Evolutionary conservation across 2,888 invertebrate species (phyloP), one percentile per base, ranked within the genome.

Genomic region (Scelioninae gen. 1): DNA sequence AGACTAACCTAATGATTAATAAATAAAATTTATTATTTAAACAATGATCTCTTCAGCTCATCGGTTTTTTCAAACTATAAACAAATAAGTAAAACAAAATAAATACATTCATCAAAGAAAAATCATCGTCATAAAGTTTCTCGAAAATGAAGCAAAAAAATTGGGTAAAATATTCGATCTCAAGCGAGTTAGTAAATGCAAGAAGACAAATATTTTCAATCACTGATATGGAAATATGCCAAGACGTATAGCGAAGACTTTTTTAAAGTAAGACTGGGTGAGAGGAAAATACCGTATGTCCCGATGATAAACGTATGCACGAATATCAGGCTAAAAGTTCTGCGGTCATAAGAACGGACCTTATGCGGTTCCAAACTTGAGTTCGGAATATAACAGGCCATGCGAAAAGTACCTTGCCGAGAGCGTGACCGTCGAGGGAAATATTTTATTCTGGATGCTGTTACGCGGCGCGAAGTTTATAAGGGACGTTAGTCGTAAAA

Each of bases 141-240:
- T 43, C 49, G 60, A 71, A 74, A 82, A 78, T 78, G 16, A 13
- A 51, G 53, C 43, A 69, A 78, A 75, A 72, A 76, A 56, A 53
- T 55, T 40, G 13, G 49, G 15, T 62, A 81, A 66, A 66, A 75
- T 63, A 34, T 68, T 74, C 51, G 75, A 71, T 76, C 68, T 68
- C 55, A 65, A 69, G 60, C 72, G 60, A 72, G 55, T 56, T 49
- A 60, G 78, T 80, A 76, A 75, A 69, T 60, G 79, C 23, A 49
- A 51, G 60, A 78, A 81, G 82, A 85, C 79, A 85, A 85, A 85
- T 85, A 82, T 85, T 83, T 85, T 85, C 85, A 83, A 85, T 82
- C 84, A 71, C 63, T 79, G 80, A 77, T 84, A 76, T 86, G 86
- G 85, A 85, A 86, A 85, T 84, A 75, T 83, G 85, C 85, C 85